Evolutionary conservation across 2,888 invertebrate genomes (phyloP).

Genomic region (Hetaerina titia): DNA sequence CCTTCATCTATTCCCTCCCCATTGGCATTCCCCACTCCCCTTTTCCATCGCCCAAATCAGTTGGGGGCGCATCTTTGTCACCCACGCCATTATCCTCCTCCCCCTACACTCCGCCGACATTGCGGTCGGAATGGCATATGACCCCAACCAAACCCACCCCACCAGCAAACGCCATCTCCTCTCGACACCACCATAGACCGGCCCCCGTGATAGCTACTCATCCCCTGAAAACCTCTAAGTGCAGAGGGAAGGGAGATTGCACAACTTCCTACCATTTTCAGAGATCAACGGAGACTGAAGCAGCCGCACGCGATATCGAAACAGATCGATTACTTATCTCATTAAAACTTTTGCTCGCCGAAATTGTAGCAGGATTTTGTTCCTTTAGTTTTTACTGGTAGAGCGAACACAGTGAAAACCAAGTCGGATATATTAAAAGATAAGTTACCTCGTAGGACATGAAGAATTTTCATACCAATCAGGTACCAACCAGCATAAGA

Average conservation of each 20-base stretch:
- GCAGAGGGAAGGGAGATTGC: neutral
- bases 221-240: neutral
- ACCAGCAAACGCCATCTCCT: neutral
- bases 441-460: too few relatives aligned
- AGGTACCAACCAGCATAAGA: too few relatives aligned
- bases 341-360: neutral
- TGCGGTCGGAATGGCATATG: conserved; percentile 43
- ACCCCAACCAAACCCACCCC: conserved; percentile 12
- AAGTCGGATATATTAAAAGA: too few relatives aligned
- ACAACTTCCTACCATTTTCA: neutral
- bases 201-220: neutral
- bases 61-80: conserved; percentile 54
- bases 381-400: too few relatives aligned
- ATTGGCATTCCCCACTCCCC: neutral
- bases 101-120: conserved; percentile 13
- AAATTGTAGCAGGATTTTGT: neutral
- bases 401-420: too few relatives aligned
- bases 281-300: neutral
- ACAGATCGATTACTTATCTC: neutral
- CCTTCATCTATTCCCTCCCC: conserved; percentile 1
- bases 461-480: too few relatives aligned
- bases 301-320: neutral
- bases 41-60: neutral
- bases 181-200: neutral
- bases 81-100: conserved; percentile 38